phyloP scores from a whole-genome alignment of 2,888 invertebrate species.

The Scaeva pyrastri region DNA sequence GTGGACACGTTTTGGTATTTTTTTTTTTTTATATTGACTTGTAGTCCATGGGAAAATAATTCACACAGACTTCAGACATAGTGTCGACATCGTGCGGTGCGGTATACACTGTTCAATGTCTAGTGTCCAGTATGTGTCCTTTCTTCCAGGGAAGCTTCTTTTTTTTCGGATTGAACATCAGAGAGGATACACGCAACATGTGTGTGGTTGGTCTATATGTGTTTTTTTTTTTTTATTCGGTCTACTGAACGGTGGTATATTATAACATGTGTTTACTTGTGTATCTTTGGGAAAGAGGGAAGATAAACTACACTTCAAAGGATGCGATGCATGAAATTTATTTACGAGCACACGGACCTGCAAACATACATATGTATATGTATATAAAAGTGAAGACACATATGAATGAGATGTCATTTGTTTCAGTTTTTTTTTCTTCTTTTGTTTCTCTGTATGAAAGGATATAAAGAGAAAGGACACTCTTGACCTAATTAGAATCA shows the following conservation, averaged over 20 bases:
- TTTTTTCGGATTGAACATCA: slow-evolving; percentile 8
- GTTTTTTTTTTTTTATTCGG: slow-evolving; percentile 30
- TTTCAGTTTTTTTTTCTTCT: slow-evolving; percentile 25
- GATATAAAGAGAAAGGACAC: slow-evolving; percentile 52
- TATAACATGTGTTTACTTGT: slow-evolving; percentile 45
- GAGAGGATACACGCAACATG: slow-evolving; percentile 60
- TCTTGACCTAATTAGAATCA: slow-evolving; percentile 71
- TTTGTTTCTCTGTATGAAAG: slow-evolving; percentile 8
- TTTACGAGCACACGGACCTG: slow-evolving; percentile 32
- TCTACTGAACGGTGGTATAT: slow-evolving; percentile 38
- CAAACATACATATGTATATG: too few species aligned
- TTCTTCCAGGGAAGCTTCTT: slow-evolving; percentile 17
- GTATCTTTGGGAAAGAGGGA: slow-evolving; percentile 46
- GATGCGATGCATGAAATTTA: slow-evolving; percentile 70
- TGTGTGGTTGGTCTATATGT: slow-evolving; percentile 42
- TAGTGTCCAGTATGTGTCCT: slow-evolving; percentile 9
- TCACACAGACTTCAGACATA: slow-evolving; percentile 21
- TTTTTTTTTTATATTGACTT: not conserved
- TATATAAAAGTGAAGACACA: slow-evolving; percentile 29
- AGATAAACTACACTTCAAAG: slow-evolving; percentile 63
- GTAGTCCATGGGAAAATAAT: not conserved
- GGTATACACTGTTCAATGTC: not conserved
- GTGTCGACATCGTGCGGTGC: slow-evolving; percentile 12
- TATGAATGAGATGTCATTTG: slow-evolving; percentile 67
- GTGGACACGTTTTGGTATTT: slow-evolving; percentile 41